These are phyloP conservation scores for Dicyrtomina minuta DNA, from an alignment of 2,888 invertebrate species.

Conservation along the genomic window DNA sequence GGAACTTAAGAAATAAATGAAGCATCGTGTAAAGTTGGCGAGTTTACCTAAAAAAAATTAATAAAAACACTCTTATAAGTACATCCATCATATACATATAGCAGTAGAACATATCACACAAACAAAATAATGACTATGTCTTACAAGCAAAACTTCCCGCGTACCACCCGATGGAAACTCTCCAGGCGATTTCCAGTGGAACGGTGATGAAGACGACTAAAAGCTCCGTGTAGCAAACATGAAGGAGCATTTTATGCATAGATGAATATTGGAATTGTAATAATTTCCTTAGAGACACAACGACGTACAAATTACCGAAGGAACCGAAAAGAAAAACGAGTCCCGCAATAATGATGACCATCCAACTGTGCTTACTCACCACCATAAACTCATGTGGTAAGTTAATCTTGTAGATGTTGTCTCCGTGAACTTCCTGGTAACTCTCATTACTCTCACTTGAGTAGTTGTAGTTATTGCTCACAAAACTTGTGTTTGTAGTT, in stretches of 20 bases:
- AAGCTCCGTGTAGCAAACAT: slow-evolving; percentile 19
- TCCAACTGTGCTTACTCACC: slow-evolving; percentile 11
- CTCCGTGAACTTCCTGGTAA: not conserved
- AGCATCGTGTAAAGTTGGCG: slow-evolving; percentile 22
- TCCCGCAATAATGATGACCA: slow-evolving; percentile 3
- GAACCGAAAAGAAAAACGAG: slow-evolving; percentile 12
- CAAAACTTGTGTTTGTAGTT: no score
- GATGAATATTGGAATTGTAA: slow-evolving; percentile 4
- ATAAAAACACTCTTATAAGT: no score
- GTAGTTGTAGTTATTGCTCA: no score
- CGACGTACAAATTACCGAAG: slow-evolving; percentile 15
- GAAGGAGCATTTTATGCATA: slow-evolving; percentile 19
- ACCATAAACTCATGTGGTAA: slow-evolving; percentile 9
- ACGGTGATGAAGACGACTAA: slow-evolving; percentile 10
- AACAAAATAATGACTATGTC: not conserved
- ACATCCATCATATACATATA: not conserved
- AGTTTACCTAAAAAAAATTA: slow-evolving; percentile 19
- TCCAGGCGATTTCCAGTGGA: slow-evolving; percentile 24
- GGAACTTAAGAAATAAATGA: slow-evolving; percentile 23
- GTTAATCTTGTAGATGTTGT: not conserved
- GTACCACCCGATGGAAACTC: slow-evolving; percentile 24
- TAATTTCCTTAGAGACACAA: slow-evolving; percentile 7
- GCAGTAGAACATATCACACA: no score
- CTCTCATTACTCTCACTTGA: not conserved
- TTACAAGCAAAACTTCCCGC: slow-evolving; percentile 26